phyloP scores from a whole-genome alignment of 2,888 invertebrate species.

The Tholera decimalis region DNA sequence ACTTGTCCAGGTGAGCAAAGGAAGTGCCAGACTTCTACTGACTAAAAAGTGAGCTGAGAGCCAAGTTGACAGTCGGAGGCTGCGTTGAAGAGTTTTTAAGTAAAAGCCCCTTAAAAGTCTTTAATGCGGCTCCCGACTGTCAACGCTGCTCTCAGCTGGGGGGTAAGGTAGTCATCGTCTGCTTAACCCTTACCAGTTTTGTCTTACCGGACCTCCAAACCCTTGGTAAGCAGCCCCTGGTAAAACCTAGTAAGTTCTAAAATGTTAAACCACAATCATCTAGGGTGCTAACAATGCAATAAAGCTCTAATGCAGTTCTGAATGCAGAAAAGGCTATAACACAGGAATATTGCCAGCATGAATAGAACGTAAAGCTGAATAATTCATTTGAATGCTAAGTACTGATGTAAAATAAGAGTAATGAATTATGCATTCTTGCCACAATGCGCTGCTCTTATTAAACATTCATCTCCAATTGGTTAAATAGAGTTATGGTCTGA shows the following conservation, averaged over 20 bases:
- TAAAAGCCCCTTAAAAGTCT: too few relatives aligned
- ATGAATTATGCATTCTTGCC: constrained; percentile 26
- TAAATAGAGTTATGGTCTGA: constrained; percentile 5
- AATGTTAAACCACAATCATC: too few relatives aligned
- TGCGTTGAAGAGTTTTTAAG: too few relatives aligned
- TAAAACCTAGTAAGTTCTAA: not conserved
- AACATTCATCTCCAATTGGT: constrained; percentile 12
- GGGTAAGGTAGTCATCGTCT: too few relatives aligned
- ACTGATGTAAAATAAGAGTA: constrained; percentile 10
- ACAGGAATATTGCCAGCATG: not conserved
- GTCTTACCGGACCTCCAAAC: too few relatives aligned
- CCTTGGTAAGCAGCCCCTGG: not conserved
- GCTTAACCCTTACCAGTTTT: too few relatives aligned
- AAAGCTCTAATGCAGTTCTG: constrained; percentile 12
- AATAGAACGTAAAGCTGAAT: constrained; percentile 10
- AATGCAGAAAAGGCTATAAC: constrained; percentile 15
- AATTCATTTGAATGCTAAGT: not conserved
- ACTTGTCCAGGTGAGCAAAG: too few relatives aligned
- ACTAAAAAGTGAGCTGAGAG: too few relatives aligned
- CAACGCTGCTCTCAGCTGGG: too few relatives aligned
- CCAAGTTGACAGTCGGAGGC: too few relatives aligned
- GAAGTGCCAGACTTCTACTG: too few relatives aligned
- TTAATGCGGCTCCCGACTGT: too few relatives aligned
- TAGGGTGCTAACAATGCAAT: constrained; percentile 1
- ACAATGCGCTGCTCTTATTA: constrained; percentile 30